These are phyloP conservation scores for Cryptus viduatorius DNA, from an alignment of 2,888 invertebrate genomes.

Conservation along the genomic window DNA sequence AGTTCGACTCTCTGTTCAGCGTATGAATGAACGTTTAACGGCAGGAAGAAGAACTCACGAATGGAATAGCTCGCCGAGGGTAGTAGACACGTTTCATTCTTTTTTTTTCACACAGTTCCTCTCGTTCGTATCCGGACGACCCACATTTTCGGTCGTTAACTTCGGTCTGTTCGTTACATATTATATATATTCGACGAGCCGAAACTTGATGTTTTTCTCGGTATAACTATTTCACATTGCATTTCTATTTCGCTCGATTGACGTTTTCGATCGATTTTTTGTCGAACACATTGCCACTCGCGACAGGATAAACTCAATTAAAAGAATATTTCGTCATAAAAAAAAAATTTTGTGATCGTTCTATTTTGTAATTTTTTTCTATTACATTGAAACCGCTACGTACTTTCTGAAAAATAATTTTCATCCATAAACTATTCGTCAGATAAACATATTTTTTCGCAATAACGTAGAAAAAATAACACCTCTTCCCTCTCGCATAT, in stretches of 20 bases:
- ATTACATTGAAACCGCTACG: too few species aligned
- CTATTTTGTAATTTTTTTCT: too few species aligned
- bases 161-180: neutral
- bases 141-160: neutral
- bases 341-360: too few species aligned
- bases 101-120: neutral
- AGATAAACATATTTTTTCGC: too few species aligned
- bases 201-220: neutral
- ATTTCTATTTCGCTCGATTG: too few species aligned
- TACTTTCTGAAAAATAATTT: neutral
- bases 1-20: slow-evolving; percentile 26
- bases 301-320: too few species aligned
- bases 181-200: neutral
- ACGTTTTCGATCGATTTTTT: too few species aligned
- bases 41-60: neutral
- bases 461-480: neutral
- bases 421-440: neutral
- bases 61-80: slow-evolving; percentile 13
- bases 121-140: slow-evolving; percentile 8
- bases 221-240: neutral
- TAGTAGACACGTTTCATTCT: slow-evolving; percentile 3
- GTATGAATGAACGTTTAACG: slow-evolving; percentile 38
- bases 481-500: neutral
- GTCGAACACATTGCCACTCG: too few species aligned
- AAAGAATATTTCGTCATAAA: too few species aligned